Percentiles rank a stretch among this genome's conserved stretches.
Evolutionary conservation across 1,140 invertebrate species (phyloP).

Genomic region (Fopius arisanus): DNA sequence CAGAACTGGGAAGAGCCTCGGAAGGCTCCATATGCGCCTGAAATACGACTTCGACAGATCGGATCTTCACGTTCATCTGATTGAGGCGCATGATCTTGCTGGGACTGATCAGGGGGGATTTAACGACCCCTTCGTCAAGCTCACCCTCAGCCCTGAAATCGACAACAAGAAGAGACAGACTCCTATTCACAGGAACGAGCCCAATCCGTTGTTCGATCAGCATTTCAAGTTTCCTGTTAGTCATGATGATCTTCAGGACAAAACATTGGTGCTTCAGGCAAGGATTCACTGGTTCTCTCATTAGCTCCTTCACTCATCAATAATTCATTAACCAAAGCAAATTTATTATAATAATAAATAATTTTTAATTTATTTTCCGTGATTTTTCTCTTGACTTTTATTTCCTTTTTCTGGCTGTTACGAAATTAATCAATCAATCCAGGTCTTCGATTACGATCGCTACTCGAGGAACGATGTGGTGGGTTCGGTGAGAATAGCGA

Average conservation of each 20-base stretch:
- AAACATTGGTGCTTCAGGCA: slow-evolving; percentile 76
- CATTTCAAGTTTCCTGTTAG: slow-evolving; percentile 87
- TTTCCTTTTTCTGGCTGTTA: too few relatives aligned
- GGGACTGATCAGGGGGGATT: slow-evolving; percentile 84
- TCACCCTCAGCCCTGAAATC: slow-evolving; percentile 80
- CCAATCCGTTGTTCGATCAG: slow-evolving; percentile 83
- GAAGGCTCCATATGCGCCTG: slow-evolving; percentile 82
- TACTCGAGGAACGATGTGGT: slow-evolving; percentile 83
- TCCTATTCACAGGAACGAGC: slow-evolving; percentile 76
- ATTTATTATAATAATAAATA: too few relatives aligned
- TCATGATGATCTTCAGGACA: slow-evolving; percentile 79
- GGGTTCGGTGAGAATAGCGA: slow-evolving; percentile 75
- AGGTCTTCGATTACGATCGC: slow-evolving; percentile 76
- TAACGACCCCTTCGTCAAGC: slow-evolving; percentile 85
- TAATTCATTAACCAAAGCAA: too few relatives aligned
- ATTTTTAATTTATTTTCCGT: too few relatives aligned
- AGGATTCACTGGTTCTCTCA: slow-evolving; percentile 18
- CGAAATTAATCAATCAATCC: slow-evolving; percentile 25
- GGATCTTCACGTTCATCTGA: slow-evolving; percentile 86
- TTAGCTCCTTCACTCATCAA: too few relatives aligned
- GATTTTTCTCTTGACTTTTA: too few relatives aligned
- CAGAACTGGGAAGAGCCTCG: slow-evolving; percentile 70
- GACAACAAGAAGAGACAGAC: slow-evolving; percentile 85
- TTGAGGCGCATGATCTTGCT: slow-evolving; percentile 83
- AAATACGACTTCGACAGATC: slow-evolving; percentile 90